phyloP scores from a whole-genome alignment of 2,888 invertebrate species.

The Disparrhopalites patrizii region DNA sequence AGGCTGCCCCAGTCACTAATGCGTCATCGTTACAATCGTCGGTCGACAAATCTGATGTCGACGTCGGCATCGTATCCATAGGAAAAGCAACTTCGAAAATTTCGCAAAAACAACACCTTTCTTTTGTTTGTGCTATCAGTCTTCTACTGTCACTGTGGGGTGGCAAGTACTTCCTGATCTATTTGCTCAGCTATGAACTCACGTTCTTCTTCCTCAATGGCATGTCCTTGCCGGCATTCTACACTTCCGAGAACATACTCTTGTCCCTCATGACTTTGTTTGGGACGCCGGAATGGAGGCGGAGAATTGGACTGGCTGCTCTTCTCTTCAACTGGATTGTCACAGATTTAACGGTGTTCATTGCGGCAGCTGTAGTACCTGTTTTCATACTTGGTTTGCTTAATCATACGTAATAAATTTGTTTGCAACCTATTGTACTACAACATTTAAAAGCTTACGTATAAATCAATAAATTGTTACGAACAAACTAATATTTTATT shows the following conservation, averaged over 20 bases:
- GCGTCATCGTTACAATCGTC: too few relatives aligned
- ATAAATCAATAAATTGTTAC: too few relatives aligned
- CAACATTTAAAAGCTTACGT: too few relatives aligned
- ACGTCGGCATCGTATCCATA: too few relatives aligned
- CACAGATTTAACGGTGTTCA: slow-evolving; percentile 17
- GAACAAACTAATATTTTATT: too few relatives aligned
- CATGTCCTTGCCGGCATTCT: slow-evolving; percentile 4
- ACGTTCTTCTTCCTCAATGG: slow-evolving; percentile 3
- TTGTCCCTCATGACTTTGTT: slow-evolving; percentile 10
- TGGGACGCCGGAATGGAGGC: slow-evolving; percentile 13
- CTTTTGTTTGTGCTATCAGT: slow-evolving; percentile 1
- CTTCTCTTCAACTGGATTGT: slow-evolving; percentile 4
- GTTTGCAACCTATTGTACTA: too few relatives aligned
- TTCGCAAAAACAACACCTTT: slow-evolving; percentile 8
- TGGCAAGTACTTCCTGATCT: slow-evolving; percentile 13
- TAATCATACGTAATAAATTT: not conserved
- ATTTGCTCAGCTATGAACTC: slow-evolving; percentile 15
- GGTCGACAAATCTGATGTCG: too few relatives aligned
- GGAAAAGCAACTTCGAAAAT: not conserved
- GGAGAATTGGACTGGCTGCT: slow-evolving; percentile 1
- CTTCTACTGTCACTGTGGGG: not conserved
- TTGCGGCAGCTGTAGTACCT: slow-evolving; percentile 12
- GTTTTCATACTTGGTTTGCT: not conserved
- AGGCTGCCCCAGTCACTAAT: too few relatives aligned
- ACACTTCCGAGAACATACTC: slow-evolving; percentile 3